Percentiles rank a stretch among this genome's conserved stretches.
Evolutionary conservation across 2,888 invertebrate species (phyloP).

Genomic region (Brachyptera risi): DNA sequence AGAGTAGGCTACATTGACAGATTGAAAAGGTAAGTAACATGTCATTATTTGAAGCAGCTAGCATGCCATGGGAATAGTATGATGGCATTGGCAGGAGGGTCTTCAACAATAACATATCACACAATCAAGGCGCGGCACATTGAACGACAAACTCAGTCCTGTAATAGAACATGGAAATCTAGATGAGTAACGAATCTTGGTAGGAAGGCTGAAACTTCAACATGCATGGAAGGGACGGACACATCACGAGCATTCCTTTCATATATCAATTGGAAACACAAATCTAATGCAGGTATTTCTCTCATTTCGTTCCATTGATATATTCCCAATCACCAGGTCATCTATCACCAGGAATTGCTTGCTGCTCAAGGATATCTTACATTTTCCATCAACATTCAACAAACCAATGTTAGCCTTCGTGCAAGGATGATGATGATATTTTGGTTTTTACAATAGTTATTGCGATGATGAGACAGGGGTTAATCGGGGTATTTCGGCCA

Average conservation of each 20-base stretch:
- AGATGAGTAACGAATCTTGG: no score
- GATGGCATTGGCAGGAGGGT: background rate
- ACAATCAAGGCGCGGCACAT: background rate
- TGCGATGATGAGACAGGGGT: conserved; percentile 3
- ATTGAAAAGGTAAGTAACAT: conserved; percentile 4
- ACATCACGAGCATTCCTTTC: no score
- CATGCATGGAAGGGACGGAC: no score
- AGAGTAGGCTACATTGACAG: background rate
- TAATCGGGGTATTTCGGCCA: no score
- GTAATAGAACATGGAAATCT: no score
- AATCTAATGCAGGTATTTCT: no score
- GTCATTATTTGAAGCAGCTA: conserved; percentile 3
- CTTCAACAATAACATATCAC: background rate
- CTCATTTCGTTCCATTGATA: no score
- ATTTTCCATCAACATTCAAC: conserved; percentile 2
- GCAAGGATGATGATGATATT: no score
- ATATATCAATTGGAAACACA: no score
- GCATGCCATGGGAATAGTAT: background rate
- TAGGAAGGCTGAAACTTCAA: no score
- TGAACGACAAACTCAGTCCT: background rate
- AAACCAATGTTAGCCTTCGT: background rate
- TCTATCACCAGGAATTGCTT: background rate
- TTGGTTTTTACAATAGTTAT: no score
- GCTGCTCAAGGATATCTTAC: background rate
- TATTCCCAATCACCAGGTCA: no score